These are phyloP conservation scores for Apamea anceps DNA, from an alignment of 2,888 invertebrate genomes.

Conservation along the genomic window DNA sequence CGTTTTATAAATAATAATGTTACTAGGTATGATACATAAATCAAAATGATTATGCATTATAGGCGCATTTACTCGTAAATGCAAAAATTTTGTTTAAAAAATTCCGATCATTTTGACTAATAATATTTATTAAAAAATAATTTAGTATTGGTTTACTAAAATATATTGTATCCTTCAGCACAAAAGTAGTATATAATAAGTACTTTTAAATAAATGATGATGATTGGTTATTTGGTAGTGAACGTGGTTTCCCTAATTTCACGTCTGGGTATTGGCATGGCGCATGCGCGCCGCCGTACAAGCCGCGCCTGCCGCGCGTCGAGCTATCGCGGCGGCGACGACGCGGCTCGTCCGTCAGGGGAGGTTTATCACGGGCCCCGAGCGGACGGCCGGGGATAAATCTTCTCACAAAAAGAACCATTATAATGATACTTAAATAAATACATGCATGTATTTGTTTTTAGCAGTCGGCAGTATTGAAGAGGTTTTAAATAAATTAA, in stretches of 20 bases:
- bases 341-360: not conserved
- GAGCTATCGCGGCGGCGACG: not conserved
- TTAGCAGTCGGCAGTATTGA: not conserved
- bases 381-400: slow-evolving; percentile 8
- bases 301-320: not conserved
- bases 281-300: not conserved
- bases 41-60: not conserved
- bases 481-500: not conserved
- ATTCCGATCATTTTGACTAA: not conserved
- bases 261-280: too few relatives aligned
- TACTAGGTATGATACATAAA: too few relatives aligned
- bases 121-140: not conserved
- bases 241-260: not conserved
- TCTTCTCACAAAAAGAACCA: not conserved
- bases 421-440: not conserved
- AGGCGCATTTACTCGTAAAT: not conserved
- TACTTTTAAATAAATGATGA: not conserved
- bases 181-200: too few relatives aligned
- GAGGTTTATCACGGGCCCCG: slow-evolving; percentile 7
- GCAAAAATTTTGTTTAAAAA: not conserved
- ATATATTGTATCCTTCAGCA: not conserved
- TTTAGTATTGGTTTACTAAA: not conserved
- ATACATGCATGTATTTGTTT: not conserved
- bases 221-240: not conserved
- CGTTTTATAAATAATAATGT: not conserved